Evolutionary conservation across 2,797 vertebrate genomes (phyloP).

Genomic region (Neomorphus geoffroyi): DNA sequence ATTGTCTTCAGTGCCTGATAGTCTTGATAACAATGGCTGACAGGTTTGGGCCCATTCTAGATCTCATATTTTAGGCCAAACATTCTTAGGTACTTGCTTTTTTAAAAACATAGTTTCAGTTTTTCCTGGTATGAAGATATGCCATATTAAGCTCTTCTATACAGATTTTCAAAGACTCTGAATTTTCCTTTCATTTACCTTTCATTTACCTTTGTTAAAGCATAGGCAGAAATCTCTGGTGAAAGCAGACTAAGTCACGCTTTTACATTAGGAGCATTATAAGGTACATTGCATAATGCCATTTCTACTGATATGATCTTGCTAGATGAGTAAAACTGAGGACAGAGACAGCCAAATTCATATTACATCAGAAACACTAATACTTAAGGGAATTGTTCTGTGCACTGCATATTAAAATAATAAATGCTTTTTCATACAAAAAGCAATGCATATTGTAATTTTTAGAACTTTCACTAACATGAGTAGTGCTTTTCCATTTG

Average conservation of each 20-base stretch:
- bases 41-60: neutral
- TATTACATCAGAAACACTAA: neutral
- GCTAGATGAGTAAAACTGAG: neutral
- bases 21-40: neutral
- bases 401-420: neutral
- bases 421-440: neutral
- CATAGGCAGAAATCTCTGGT: neutral
- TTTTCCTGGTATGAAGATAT: neutral
- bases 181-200: neutral
- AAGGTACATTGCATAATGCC: neutral
- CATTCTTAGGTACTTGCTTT: neutral
- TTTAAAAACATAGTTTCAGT: neutral
- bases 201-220: neutral
- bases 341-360: neutral
- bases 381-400: neutral
- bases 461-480: neutral
- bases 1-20: neutral
- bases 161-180: neutral
- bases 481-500: neutral
- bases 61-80: neutral
- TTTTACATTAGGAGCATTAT: constrained; percentile 19
- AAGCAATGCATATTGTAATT: neutral
- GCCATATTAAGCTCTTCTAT: neutral
- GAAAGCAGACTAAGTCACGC: neutral
- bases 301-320: constrained; percentile 24